Base-by-base conservation (phyloP, 2,888 invertebrate species). In the Leptopilina syphax region DNA sequence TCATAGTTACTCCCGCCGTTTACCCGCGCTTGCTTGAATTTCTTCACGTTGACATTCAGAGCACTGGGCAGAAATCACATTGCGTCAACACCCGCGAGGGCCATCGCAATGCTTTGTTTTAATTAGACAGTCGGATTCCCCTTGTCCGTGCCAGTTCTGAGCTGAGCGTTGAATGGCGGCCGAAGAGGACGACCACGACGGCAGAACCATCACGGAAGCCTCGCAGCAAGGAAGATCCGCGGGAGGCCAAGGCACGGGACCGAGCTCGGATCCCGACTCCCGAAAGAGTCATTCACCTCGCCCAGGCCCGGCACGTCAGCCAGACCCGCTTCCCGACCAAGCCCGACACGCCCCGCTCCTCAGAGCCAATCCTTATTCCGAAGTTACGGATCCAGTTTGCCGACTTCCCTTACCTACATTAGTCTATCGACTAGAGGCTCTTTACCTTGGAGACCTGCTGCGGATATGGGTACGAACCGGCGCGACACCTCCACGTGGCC, bases 281-380 rank as follows among this genome's bases (percentile, higher is more conserved):
- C 27, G 27, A 27, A 27, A 27, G 27, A 27, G 27, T 27, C 27
- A 27, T 27, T 27, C 27, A 27, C 27, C 27, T 27, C 27, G 27
- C 27, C 27, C 27, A 27, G 27, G 27, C 27, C 27, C 27, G 27
- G 27, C 27, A 27, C 27, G 27, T 27, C 27, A n/a, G 60, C n/a
- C 60, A 6, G 9, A 84, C 85, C 85, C 87, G 81, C 86, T 92
- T 92, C 92, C 92, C 92, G 91, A 93, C 92, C 93, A 92, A 93
- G 93, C 93, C 93, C 93, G 92, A 93, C 88, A 83, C 88, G 86
- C 88, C 88, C 87, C 88, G 84, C 87, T 88, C 88, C 89, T 83
- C 94, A 95, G 94, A 95, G 94, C 94, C 95, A 95, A 95, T 95
- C 94, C 94, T 95, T 95, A 92, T 94, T 93, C 94, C 94, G 94